phyloP scores from a whole-genome alignment of 1,140 invertebrate species.

The Homarus americanus region DNA sequence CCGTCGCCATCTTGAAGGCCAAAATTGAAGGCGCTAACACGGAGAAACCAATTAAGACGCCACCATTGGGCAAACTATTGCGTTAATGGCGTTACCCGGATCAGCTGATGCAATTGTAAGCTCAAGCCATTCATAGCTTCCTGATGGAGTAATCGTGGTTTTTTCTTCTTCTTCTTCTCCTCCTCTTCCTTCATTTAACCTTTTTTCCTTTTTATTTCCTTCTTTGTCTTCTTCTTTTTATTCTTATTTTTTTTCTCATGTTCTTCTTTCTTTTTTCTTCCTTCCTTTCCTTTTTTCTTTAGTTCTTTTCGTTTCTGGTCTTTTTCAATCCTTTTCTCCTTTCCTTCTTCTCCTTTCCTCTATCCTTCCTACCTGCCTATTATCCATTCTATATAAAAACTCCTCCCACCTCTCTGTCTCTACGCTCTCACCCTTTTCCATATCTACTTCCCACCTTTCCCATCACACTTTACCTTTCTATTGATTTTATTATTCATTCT shows the following conservation, averaged over 20 bases:
- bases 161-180: not conserved
- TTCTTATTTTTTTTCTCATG: not conserved
- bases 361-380: not conserved
- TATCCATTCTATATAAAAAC: not conserved
- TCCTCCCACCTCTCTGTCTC: too few relatives aligned
- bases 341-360: not conserved
- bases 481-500: too few relatives aligned
- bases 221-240: not conserved
- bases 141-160: not conserved
- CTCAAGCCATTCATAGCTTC: not conserved
- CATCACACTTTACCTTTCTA: too few relatives aligned
- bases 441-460: too few relatives aligned
- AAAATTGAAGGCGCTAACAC: not conserved
- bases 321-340: too few relatives aligned
- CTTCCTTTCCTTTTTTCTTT: not conserved
- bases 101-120: not conserved
- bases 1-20: too few relatives aligned
- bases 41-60: constrained; percentile 1
- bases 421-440: too few relatives aligned
- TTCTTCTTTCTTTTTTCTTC: not conserved
- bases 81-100: not conserved
- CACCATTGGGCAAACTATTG: not conserved
- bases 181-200: too few relatives aligned
- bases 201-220: not conserved
- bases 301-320: too few relatives aligned